These are phyloP conservation scores for Brachyhypopomus occidentalis DNA, from an alignment of 2,113 vertebrate genomes.

Conservation along the genomic window DNA sequence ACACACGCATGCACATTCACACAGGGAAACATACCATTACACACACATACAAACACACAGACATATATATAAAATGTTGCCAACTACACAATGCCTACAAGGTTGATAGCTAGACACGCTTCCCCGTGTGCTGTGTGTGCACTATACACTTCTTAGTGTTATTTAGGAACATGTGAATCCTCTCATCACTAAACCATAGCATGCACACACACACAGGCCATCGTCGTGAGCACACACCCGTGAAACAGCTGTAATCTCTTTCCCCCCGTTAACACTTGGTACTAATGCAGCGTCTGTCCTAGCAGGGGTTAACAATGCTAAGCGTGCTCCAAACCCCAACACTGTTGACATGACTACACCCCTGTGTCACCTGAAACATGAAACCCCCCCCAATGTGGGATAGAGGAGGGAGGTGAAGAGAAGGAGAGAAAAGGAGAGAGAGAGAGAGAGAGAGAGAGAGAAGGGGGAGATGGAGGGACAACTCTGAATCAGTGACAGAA, in stretches of 20 bases:
- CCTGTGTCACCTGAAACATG: conserved; percentile 25
- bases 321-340: conserved; percentile 16
- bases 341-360: conserved; percentile 23
- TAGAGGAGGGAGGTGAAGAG: neutral
- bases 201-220: conserved; percentile 11
- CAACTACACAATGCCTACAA: neutral
- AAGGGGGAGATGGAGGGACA: neutral
- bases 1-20: conserved; percentile 10
- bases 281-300: conserved; percentile 32
- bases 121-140: neutral
- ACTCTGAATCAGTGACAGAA: conserved; percentile 6
- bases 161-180: neutral
- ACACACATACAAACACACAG: neutral
- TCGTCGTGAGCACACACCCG: neutral
- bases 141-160: neutral
- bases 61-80: neutral
- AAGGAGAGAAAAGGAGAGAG: neutral
- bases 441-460: neutral
- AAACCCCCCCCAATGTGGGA: neutral
- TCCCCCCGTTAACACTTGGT: conserved; percentile 3
- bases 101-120: conserved; percentile 4
- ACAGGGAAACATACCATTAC: neutral
- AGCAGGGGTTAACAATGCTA: conserved; percentile 27
- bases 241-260: neutral
- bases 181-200: neutral